Evolutionary conservation across 2,113 vertebrate species (phyloP).

Genomic region (Typhlomys cinereus): DNA sequence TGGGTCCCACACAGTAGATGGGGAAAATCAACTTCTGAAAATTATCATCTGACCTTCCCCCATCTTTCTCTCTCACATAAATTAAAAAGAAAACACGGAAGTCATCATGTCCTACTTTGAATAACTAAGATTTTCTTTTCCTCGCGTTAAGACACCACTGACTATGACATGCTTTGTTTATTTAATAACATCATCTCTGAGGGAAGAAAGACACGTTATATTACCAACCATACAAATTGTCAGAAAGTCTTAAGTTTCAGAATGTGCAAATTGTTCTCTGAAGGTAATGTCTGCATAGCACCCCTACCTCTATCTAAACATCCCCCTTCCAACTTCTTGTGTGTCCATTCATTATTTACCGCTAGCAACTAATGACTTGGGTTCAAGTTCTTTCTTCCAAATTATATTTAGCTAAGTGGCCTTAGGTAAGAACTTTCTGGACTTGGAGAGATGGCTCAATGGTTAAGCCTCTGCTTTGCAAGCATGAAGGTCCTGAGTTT

Average conservation of each 20-base stretch:
- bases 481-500: too few species aligned
- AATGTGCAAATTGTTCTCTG: neutral
- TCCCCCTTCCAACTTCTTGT: neutral
- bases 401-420: neutral
- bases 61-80: too few species aligned
- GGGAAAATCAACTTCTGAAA: too few species aligned
- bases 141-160: slow-evolving; percentile 30
- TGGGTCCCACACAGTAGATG: too few species aligned
- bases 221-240: neutral
- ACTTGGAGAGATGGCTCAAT: too few species aligned
- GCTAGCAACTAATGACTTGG: neutral
- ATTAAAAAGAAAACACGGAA: neutral
- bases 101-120: slow-evolving; percentile 20
- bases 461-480: too few species aligned
- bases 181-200: slow-evolving; percentile 44
- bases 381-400: slow-evolving; percentile 8
- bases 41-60: too few species aligned
- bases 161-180: slow-evolving; percentile 52
- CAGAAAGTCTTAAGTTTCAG: slow-evolving; percentile 21
- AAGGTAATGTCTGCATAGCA: neutral
- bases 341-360: neutral
- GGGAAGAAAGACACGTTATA: neutral
- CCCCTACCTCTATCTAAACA: neutral
- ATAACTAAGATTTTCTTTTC: slow-evolving; percentile 44
- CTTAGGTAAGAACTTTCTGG: neutral